Evolutionary conservation across 2,797 vertebrate genomes (phyloP).

Genomic region (Lacerta bilineata): DNA sequence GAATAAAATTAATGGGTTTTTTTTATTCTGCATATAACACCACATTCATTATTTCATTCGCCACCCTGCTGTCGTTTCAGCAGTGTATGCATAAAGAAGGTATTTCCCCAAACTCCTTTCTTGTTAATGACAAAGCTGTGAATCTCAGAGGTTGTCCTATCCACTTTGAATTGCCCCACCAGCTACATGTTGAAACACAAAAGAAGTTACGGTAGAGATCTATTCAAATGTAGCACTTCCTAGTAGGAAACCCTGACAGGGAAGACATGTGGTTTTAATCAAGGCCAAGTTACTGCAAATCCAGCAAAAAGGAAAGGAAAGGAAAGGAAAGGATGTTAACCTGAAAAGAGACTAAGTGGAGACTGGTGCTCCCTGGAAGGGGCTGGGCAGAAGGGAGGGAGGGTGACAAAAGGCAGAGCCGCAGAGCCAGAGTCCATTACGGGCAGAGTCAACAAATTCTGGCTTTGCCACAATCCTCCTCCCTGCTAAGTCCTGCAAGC

Average conservation of each 20-base stretch:
- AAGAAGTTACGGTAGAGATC: neutral
- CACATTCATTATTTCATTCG: neutral
- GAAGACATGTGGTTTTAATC: neutral
- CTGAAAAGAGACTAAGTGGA: neutral
- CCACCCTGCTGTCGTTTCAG: no score
- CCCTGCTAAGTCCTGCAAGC: no score
- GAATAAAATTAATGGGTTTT: neutral
- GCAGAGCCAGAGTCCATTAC: neutral
- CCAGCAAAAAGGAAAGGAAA: neutral
- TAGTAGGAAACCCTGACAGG: neutral
- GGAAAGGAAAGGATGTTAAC: neutral
- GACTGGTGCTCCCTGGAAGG: no score
- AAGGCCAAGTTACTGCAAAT: neutral
- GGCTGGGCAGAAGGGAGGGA: neutral
- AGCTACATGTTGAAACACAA: neutral
- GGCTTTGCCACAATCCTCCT: no score
- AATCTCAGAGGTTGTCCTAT: neutral
- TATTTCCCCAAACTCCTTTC: neutral
- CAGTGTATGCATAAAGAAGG: neutral
- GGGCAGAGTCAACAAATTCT: no score
- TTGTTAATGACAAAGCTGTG: neutral
- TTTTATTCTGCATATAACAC: neutral
- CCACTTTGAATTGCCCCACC: neutral
- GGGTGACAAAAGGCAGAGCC: neutral
- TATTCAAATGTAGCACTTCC: neutral